These are phyloP conservation scores for Sylvietta virens DNA, from an alignment of 2,113 vertebrate genomes.

Conservation along the genomic window DNA sequence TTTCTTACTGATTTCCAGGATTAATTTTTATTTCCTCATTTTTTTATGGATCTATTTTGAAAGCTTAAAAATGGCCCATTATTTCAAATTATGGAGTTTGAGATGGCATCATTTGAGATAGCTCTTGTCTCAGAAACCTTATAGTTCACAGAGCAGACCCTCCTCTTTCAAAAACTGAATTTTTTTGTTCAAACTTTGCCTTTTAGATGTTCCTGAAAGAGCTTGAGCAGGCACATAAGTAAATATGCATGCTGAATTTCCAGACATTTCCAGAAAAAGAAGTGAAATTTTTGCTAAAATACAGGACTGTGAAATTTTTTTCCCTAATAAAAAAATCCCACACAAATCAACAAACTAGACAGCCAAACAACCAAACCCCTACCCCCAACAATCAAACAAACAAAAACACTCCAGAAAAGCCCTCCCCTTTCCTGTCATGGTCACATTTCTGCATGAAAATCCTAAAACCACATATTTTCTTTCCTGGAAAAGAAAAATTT, in stretches of 20 bases:
- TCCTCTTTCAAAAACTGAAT: neutral
- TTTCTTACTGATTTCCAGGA: neutral
- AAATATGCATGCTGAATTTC: neutral
- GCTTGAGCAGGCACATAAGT: neutral
- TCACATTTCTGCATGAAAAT: neutral
- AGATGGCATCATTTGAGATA: neutral
- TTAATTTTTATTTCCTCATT: neutral
- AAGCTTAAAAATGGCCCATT: neutral
- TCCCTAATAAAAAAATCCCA: neutral
- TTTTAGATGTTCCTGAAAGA: neutral
- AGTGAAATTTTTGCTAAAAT: neutral
- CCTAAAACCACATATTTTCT: accelerated
- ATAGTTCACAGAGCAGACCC: neutral
- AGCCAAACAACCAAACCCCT: neutral
- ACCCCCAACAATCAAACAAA: neutral
- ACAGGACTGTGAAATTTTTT: neutral
- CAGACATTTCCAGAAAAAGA: neutral
- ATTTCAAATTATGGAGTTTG: neutral
- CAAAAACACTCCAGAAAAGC: neutral
- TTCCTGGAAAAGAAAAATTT: neutral
- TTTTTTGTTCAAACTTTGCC: neutral
- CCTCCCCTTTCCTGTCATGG: neutral
- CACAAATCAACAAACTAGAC: neutral
- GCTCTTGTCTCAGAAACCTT: neutral
- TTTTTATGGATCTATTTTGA: neutral